Conservation (phyloP, 2,113 vertebrate species). For the Apteryx mantelli region DNA sequence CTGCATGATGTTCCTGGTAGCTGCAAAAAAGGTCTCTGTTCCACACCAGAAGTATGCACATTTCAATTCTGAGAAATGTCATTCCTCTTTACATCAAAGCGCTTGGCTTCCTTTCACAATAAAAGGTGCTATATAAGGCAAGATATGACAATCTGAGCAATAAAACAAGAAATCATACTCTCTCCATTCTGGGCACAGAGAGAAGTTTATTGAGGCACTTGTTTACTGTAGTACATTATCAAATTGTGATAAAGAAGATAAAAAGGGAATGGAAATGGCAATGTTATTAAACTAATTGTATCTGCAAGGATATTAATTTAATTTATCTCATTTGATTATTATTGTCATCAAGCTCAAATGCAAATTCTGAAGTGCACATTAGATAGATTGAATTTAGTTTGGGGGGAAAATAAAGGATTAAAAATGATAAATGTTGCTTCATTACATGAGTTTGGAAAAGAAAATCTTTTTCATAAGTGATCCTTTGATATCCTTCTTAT, state of each 20-base stretch:
- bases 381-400: conserved; percentile 23
- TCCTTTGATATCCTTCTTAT: neutral
- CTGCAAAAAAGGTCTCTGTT: neutral
- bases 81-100: neutral
- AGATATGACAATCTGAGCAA: conserved; percentile 23
- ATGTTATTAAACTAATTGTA: conserved; percentile 67
- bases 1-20: neutral
- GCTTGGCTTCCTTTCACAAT: conserved; percentile 13
- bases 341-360: conserved; percentile 48
- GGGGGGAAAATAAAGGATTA: conserved; percentile 13
- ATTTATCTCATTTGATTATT: conserved; percentile 63
- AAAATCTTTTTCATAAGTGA: neutral
- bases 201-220: conserved; percentile 30
- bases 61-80: neutral
- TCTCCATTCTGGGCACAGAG: neutral
- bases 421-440: conserved; percentile 8
- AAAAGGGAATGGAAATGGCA: conserved; percentile 39
- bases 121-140: neutral
- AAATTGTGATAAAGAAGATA: conserved; percentile 40
- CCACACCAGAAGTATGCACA: neutral
- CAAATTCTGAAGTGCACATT: conserved; percentile 42
- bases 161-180: conserved; percentile 57
- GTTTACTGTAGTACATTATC: conserved; percentile 3
- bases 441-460: neutral
- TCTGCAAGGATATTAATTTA: conserved; percentile 63